Percentiles rank a stretch among this genome's conserved stretches.
These are phyloP conservation scores for Lepidurus couesii DNA, from an alignment of 1,140 invertebrate species.

Conservation along the genomic window DNA sequence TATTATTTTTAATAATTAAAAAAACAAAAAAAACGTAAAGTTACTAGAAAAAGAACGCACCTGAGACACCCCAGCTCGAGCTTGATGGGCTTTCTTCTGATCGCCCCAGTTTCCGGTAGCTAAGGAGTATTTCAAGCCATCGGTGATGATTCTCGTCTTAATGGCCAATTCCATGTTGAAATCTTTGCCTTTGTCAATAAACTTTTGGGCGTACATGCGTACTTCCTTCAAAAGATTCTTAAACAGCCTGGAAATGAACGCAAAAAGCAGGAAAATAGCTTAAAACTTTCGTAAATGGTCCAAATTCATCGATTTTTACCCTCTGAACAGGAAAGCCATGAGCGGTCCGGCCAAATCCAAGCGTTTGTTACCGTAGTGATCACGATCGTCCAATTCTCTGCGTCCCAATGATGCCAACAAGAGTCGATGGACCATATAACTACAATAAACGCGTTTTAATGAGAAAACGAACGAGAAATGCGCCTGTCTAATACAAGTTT, in stretches of 20 bases:
- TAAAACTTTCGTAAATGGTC: slow-evolving; percentile 23
- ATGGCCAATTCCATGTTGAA: slow-evolving; percentile 96
- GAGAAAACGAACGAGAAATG: slow-evolving; percentile 33
- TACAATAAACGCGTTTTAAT: slow-evolving; percentile 41
- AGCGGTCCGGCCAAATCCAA: slow-evolving; percentile 94
- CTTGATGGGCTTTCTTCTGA: slow-evolving; percentile 98
- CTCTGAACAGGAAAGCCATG: slow-evolving; percentile 90
- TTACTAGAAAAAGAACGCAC: slow-evolving; percentile 41
- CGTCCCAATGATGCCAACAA: slow-evolving; percentile 88
- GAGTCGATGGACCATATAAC: slow-evolving; percentile 96
- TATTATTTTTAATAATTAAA: no score
- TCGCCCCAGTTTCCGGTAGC: slow-evolving; percentile 99
- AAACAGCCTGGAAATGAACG: slow-evolving; percentile 55
- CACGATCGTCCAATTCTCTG: slow-evolving; percentile 93
- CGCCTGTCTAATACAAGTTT: slow-evolving; percentile 36
- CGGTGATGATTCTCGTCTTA: slow-evolving; percentile 95
- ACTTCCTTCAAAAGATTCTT: slow-evolving; percentile 94
- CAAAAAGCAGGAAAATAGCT: background rate
- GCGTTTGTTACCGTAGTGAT: slow-evolving; percentile 99
- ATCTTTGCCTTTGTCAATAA: slow-evolving; percentile 96
- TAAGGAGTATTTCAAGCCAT: slow-evolving; percentile 94
- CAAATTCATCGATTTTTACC: slow-evolving; percentile 45
- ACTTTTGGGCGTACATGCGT: slow-evolving; percentile 95
- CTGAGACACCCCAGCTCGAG: slow-evolving; percentile 85
- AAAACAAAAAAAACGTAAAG: no score